Evolutionary conservation across 2,888 invertebrate genomes (phyloP).

Genomic region (Lochmaea crataegi): DNA sequence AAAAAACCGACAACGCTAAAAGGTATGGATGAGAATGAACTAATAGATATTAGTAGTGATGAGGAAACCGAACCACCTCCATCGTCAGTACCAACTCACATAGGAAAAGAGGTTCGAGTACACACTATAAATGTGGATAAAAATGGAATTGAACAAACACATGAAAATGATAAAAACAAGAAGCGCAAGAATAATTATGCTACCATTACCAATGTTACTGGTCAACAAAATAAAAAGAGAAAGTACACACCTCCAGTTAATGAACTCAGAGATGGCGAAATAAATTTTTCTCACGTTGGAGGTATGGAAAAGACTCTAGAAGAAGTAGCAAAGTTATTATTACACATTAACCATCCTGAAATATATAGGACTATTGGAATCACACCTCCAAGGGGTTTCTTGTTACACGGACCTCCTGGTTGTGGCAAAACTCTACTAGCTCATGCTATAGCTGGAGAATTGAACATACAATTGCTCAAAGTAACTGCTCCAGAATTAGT

Average conservation of each 20-base stretch:
- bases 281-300: constrained; percentile 79
- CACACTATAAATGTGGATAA: constrained; percentile 55
- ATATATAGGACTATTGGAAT: constrained; percentile 88
- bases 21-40: constrained; percentile 73
- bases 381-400: constrained; percentile 88
- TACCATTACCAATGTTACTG: constrained; percentile 43
- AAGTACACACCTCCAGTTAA: constrained; percentile 17
- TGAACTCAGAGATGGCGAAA: constrained; percentile 63
- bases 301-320: constrained; percentile 81
- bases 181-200: constrained; percentile 48
- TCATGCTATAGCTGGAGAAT: constrained; percentile 86
- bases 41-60: constrained; percentile 84
- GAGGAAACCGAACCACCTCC: constrained; percentile 68
- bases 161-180: constrained; percentile 35
- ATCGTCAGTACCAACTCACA: constrained; percentile 58
- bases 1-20: constrained; percentile 52
- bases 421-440: constrained; percentile 90
- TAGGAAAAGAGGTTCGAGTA: constrained; percentile 58
- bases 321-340: constrained; percentile 66
- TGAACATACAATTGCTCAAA: constrained; percentile 85
- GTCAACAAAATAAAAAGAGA: constrained; percentile 62
- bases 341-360: constrained; percentile 91
- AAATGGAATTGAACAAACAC: constrained; percentile 60
- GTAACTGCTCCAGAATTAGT: constrained; percentile 93
- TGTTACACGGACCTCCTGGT: constrained; percentile 96